Evolutionary conservation across 2,113 vertebrate genomes (phyloP).

Genomic region (Macaca mulatta): DNA sequence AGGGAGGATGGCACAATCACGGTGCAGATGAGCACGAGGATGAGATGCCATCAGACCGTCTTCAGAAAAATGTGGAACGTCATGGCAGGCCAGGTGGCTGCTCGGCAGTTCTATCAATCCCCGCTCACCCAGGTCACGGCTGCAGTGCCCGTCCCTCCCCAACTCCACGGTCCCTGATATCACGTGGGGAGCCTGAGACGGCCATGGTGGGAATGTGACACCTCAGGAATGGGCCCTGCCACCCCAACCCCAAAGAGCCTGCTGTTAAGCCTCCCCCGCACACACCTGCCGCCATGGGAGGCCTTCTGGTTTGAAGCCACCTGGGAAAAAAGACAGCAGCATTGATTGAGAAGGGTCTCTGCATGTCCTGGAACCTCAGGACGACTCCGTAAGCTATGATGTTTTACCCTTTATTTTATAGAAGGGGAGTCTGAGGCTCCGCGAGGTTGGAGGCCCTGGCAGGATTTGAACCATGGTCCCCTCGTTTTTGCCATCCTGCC

Average conservation of each 20-base stretch:
- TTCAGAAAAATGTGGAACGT: not conserved
- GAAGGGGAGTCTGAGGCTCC: no score
- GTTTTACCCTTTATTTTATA: no score
- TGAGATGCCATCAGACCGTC: fast-evolving
- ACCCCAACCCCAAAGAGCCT: not conserved
- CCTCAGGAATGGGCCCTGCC: not conserved
- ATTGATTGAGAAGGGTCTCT: not conserved
- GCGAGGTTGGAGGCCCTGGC: no score
- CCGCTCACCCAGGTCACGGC: not conserved
- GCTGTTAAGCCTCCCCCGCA: not conserved
- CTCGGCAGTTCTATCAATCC: not conserved
- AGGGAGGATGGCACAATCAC: not conserved
- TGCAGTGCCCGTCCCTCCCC: not conserved
- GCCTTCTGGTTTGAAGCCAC: not conserved
- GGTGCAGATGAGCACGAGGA: fast-evolving
- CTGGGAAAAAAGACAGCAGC: not conserved
- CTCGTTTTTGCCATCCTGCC: not conserved
- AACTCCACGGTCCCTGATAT: fast-evolving
- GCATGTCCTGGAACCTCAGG: not conserved
- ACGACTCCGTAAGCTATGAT: not conserved
- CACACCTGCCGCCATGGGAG: not conserved
- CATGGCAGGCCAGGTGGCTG: not conserved
- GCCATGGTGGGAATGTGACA: not conserved
- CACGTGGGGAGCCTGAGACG: not conserved
- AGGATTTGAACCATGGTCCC: not conserved